Base-by-base conservation (phyloP, 2,113 vertebrate species). In the Brachionichthys hirsutus region DNA sequence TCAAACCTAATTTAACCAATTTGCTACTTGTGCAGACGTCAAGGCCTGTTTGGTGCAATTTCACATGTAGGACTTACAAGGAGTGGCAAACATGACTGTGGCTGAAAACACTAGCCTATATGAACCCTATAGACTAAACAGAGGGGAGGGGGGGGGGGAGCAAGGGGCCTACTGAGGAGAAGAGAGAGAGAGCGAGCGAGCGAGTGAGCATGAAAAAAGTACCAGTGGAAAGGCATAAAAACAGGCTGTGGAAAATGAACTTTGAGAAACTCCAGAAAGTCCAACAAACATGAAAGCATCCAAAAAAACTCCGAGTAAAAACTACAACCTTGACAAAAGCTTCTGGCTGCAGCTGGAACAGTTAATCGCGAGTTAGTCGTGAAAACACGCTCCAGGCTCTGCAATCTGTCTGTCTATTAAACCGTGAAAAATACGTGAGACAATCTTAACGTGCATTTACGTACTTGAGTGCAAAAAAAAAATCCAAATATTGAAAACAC, bases 201-300 rank as follows among this genome's bases (percentile, higher is more conserved):
- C 36, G 48, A 48, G 40, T 20, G 50, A 50, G 47, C 77, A 81
- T 77, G 51, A 84, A 71, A 40, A 73, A 83, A 60, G 70, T 20
- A 70, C 58, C 38, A 50, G 62, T 71, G 61, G 68, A 70, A 78
- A 59, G 40, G 55, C 35, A 55, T 14, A 13, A 36, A 41, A 73
- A 4, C 24, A 48, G 48, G 24, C 62, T 22, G 20, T 67, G 58
- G 60, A 85, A 82, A 72, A 34, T 46, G 15, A 44, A 44, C 38
- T 48, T 36, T 50, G 57, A 70, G 57, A 82, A 59, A 64, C 42
- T 66, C 34, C 66, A 62, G 47, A 50, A 63, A 59, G 8, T 60
- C 34, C 8, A 53, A 41, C 22, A 73, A 40, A 24, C 40, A 40
- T 1, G 15, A 9, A 49, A 44, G 41, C 19, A 48, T 36, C 41